Conservation (phyloP, 2,113 vertebrate species). For the Rhea americana region DNA sequence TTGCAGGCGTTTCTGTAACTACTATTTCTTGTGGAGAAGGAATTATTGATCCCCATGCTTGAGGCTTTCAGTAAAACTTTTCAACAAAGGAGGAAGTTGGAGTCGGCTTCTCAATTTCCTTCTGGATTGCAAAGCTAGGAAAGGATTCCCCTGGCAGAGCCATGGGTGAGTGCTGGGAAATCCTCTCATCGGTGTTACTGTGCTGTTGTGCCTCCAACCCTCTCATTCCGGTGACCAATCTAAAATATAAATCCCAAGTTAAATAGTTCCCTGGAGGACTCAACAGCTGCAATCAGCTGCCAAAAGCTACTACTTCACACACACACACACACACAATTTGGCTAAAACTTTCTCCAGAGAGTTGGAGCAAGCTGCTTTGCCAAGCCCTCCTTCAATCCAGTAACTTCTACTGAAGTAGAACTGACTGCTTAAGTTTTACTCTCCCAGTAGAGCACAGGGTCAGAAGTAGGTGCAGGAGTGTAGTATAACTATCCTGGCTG, state of each 20-base stretch:
- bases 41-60: background rate
- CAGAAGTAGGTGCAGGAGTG: background rate
- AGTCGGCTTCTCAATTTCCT: fast-evolving
- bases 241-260: background rate
- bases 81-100: background rate
- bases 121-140: background rate
- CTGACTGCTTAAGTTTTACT: background rate
- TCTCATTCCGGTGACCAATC: background rate
- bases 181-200: background rate
- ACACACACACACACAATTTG: fast-evolving
- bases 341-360: background rate
- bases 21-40: background rate
- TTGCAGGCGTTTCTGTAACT: background rate
- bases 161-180: background rate
- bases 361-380: background rate
- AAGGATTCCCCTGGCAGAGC: background rate
- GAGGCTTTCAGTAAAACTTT: background rate
- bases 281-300: background rate
- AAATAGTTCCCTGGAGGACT: background rate
- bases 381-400: background rate
- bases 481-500: background rate
- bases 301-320: background rate
- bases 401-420: background rate
- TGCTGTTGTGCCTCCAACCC: background rate
- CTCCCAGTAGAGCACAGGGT: background rate